Evolutionary conservation across 2,797 vertebrate genomes (phyloP).

Genomic region (Rhinoraja longicauda): DNA sequence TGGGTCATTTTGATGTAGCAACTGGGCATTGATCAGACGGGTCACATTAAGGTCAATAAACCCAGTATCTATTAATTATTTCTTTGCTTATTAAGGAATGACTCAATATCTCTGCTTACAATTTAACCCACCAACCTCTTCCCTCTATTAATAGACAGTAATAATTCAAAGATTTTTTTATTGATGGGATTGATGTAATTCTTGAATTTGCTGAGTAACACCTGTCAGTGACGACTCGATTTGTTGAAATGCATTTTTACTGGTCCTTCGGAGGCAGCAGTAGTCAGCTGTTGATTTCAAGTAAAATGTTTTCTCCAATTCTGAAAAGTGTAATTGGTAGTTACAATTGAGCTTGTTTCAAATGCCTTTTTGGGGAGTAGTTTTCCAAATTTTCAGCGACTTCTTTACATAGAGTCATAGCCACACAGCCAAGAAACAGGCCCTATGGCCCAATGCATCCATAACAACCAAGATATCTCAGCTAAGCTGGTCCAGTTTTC

Average conservation of each 20-base stretch:
- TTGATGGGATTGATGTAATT: not conserved
- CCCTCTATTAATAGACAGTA: not conserved
- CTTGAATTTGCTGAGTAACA: not conserved
- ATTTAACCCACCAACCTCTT: not conserved
- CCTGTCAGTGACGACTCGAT: no score
- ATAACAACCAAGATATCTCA: no score
- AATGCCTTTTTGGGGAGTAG: no score
- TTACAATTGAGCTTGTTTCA: no score
- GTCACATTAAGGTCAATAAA: not conserved
- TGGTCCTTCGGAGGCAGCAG: not conserved
- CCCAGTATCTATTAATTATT: not conserved
- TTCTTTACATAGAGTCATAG: no score
- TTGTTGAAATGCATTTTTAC: not conserved
- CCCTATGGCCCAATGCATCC: no score
- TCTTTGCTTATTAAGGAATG: not conserved
- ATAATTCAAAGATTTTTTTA: not conserved
- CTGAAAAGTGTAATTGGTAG: not conserved
- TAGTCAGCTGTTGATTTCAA: not conserved
- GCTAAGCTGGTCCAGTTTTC: no score
- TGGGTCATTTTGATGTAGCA: not conserved
- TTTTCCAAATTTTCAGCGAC: no score
- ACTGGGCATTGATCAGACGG: not conserved
- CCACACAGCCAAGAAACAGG: no score
- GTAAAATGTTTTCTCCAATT: not conserved
- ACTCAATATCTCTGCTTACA: not conserved